These are phyloP conservation scores for Hypocryptadius cinnamomeus DNA, from an alignment of 2,113 vertebrate genomes.

Conservation along the genomic window DNA sequence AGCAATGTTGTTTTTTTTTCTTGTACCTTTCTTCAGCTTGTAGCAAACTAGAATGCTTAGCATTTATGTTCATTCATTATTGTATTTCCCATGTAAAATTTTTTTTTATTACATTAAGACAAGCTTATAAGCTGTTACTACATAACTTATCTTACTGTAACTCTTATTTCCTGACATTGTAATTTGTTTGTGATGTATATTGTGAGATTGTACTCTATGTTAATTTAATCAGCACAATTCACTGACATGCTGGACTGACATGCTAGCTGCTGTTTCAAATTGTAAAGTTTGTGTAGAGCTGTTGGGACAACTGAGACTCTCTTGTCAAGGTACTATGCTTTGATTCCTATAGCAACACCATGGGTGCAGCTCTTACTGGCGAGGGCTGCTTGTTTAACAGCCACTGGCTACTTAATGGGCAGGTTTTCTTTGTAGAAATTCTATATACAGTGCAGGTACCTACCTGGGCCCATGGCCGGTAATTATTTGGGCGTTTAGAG, in stretches of 20 bases:
- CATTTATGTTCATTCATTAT: conserved; percentile 80
- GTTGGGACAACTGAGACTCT: conserved; percentile 79
- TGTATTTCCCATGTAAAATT: conserved; percentile 83
- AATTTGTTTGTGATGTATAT: conserved; percentile 96
- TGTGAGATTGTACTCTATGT: conserved; percentile 97
- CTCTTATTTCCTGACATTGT: conserved; percentile 84
- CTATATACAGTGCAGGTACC: conserved; percentile 88
- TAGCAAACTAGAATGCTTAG: conserved; percentile 78
- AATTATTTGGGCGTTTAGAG: conserved; percentile 92
- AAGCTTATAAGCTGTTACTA: conserved; percentile 88
- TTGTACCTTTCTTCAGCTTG: conserved; percentile 75
- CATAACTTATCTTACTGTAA: conserved; percentile 95
- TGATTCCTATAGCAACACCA: conserved; percentile 88
- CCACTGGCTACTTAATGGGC: conserved; percentile 79
- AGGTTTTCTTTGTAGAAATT: conserved; percentile 84
- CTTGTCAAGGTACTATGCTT: conserved; percentile 91
- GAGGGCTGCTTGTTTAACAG: conserved; percentile 73
- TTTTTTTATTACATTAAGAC: conserved; percentile 83
- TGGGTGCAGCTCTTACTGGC: conserved; percentile 78
- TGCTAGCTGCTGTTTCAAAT: conserved; percentile 92
- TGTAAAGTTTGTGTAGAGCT: conserved; percentile 81
- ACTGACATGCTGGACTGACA: conserved; percentile 99
- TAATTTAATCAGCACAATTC: conserved; percentile 99
- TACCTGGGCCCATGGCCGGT: conserved; percentile 87
- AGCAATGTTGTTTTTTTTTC: conserved; percentile 56